Conservation (phyloP, 1,140 invertebrate species). For the Bombus breviceps region DNA sequence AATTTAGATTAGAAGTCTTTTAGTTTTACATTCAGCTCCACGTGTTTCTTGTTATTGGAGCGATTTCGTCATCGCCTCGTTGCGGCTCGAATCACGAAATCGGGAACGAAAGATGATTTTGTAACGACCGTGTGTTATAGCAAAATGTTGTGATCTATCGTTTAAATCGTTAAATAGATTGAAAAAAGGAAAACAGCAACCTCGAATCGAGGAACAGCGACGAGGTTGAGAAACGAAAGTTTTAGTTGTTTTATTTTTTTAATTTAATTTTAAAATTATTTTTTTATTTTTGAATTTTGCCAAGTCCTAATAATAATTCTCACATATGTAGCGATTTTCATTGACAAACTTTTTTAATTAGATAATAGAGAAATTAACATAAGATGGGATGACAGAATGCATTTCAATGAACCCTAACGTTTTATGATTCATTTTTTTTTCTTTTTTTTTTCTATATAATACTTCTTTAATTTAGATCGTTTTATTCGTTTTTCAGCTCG, state of each 20-base stretch:
- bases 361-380: slow-evolving; percentile 56
- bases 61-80: slow-evolving; percentile 55
- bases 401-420: slow-evolving; percentile 62
- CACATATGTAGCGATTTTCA: slow-evolving; percentile 47
- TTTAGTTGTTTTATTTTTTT: slow-evolving; percentile 12
- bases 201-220: slow-evolving; percentile 32
- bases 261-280: not conserved
- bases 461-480: not conserved
- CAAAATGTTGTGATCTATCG: not conserved
- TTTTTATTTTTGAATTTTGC: slow-evolving; percentile 26
- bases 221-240: slow-evolving; percentile 61
- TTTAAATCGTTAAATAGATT: not conserved
- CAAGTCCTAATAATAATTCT: slow-evolving; percentile 54
- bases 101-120: not conserved
- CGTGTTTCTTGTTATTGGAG: slow-evolving; percentile 29
- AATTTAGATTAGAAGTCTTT: slow-evolving; percentile 14
- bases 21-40: slow-evolving; percentile 27
- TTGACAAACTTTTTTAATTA: slow-evolving; percentile 52
- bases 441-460: not conserved
- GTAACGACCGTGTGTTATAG: not conserved
- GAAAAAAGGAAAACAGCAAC: not conserved
- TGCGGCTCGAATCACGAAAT: slow-evolving; percentile 31
- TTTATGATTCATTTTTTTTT: slow-evolving; percentile 11
- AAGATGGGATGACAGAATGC: slow-evolving; percentile 67
- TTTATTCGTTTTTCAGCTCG: slow-evolving; percentile 83